Base-by-base conservation (phyloP, 2,113 vertebrate species). In the Montifringilla adamsi region DNA sequence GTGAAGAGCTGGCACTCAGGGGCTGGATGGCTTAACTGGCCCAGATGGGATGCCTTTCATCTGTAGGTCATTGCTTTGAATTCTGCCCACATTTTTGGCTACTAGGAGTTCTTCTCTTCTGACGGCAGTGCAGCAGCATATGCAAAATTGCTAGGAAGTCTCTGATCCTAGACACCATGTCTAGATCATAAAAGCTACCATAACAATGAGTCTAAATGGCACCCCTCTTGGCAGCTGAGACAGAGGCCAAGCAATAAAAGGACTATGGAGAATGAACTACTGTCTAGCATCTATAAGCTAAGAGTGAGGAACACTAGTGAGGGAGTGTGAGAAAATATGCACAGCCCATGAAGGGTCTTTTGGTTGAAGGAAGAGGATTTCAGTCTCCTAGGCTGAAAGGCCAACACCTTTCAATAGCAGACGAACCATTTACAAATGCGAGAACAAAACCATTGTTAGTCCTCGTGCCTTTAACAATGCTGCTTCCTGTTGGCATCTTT, bases 181-280 rank as follows among this genome's bases (percentile, higher is more conserved):
- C 90, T 95, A 90, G 95, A 95, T 97, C 73, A 3, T 94, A 96
- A 97, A 95, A 96, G 90, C 92, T 90, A 93, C 89, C 43, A 3
- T 96, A 95, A 96, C 91, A 95, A 94, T 96, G 78, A 90, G 82
- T 90, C 90, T 96, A 95, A 96, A 96, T 95, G 92, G 90, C 90
- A 90, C 59, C 88, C 90, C 86, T 95, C 89, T 93, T 96, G 94
- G 94, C 93, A 96, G 78, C 77, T 93, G 85, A 96, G 84, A 64
- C 79, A 93, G 55, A 92, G 79, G 85, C 93, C 70, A 77, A 89
- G 94, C 68, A 94, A 91, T 92, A 92, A 96, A 96, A 95, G 80
- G 62, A 41, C 89, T 82, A 87, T 24, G 77, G 86, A 95, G 92
- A 96, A 93, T 89, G 80, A 91, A 24, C 90, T 89, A 89, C 91